Conservation (phyloP, 2,888 invertebrate species). For the Scaptomyza cyrtandrae region DNA sequence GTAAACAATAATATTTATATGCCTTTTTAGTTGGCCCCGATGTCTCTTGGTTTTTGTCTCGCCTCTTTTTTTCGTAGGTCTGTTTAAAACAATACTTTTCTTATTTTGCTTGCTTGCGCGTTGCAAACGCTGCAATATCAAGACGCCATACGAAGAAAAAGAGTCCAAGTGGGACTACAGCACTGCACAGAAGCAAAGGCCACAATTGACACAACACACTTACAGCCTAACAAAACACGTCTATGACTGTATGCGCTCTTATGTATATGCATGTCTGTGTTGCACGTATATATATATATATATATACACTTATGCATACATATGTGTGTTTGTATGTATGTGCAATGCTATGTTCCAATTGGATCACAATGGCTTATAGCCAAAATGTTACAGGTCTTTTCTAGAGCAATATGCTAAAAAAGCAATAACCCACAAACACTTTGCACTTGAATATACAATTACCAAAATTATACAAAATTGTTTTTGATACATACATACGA, state of each 20-base stretch:
- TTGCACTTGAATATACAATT: constrained; percentile 22
- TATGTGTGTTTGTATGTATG: constrained; percentile 20
- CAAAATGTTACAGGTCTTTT: constrained; percentile 23
- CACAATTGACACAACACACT: constrained; percentile 46
- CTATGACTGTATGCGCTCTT: constrained; percentile 8
- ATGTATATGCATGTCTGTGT: constrained; percentile 13
- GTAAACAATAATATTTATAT: constrained; percentile 13
- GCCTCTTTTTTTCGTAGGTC: constrained; percentile 26
- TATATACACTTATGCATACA: constrained; percentile 19
- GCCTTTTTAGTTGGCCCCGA: constrained; percentile 11
- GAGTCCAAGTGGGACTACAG: constrained; percentile 34
- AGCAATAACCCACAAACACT: constrained; percentile 17
- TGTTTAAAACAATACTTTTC: constrained; percentile 13
- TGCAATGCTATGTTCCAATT: constrained; percentile 50
- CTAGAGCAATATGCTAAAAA: constrained; percentile 1
- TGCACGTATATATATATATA: constrained; percentile 13
- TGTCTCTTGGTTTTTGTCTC: constrained; percentile 8
- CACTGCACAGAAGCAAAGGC: constrained; percentile 50
- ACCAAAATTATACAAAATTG: constrained; percentile 33
- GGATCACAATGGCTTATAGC: constrained; percentile 33
- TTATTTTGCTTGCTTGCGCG: constrained; percentile 1
- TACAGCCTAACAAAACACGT: constrained; percentile 48
- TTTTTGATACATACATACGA: constrained; percentile 29
- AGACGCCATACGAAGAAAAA: constrained; percentile 40
- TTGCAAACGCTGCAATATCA: constrained; percentile 38